Evolutionary conservation across 2,888 invertebrate species (phyloP).

Genomic region (Drosophila parthenogenetica): DNA sequence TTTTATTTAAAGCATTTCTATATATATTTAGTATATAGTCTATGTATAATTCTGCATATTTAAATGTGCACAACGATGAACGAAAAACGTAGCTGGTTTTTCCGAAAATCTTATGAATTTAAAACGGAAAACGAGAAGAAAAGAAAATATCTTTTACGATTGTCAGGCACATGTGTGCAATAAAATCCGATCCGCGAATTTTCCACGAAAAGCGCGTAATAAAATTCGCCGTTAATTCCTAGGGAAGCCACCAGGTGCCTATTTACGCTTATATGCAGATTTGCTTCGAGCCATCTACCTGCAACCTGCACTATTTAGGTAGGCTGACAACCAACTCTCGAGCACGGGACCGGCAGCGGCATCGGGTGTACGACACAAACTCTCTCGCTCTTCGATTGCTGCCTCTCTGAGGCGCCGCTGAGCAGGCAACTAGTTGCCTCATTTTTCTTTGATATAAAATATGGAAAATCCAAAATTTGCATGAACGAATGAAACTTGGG

Average conservation of each 20-base stretch:
- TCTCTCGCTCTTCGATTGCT: neutral
- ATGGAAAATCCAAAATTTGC: constrained; percentile 71
- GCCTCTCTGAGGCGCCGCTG: constrained; percentile 34
- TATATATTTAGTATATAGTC: neutral
- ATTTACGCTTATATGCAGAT: neutral
- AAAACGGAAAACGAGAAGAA: constrained; percentile 38
- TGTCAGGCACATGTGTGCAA: constrained; percentile 50
- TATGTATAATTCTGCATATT: neutral
- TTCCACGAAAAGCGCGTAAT: constrained; percentile 62
- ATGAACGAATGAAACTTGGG: constrained; percentile 68
- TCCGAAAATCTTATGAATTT: constrained; percentile 80
- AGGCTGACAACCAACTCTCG: constrained; percentile 42
- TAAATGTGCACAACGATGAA: constrained; percentile 45
- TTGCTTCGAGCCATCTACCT: constrained; percentile 19
- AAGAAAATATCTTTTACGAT: constrained; percentile 41
- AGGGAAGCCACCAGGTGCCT: constrained; percentile 55
- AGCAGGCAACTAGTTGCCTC: constrained; percentile 61
- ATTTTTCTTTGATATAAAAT: constrained; percentile 72
- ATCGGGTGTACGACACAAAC: constrained; percentile 27
- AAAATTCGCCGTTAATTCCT: constrained; percentile 57
- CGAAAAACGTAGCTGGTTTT: constrained; percentile 68
- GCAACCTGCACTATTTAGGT: constrained; percentile 64
- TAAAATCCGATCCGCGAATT: constrained; percentile 67
- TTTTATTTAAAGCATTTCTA: neutral
- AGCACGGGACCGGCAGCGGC: constrained; percentile 21